phyloP scores from a whole-genome alignment of 2,113 vertebrate species.

The Oryzias curvinotus region DNA sequence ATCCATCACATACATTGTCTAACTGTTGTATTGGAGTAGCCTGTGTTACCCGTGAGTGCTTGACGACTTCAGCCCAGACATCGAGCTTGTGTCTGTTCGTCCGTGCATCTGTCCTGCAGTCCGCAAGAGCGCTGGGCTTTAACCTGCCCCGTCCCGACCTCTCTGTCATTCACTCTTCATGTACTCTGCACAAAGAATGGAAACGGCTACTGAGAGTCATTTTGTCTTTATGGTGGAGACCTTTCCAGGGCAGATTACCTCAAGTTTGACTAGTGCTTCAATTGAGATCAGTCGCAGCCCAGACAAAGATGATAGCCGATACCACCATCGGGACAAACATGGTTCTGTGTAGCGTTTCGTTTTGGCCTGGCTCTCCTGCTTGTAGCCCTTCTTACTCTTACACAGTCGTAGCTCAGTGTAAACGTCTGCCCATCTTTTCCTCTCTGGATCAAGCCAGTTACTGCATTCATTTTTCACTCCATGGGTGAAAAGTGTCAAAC shows the following conservation, averaged over 20 bases:
- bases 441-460: slow-evolving; percentile 32
- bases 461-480: slow-evolving; percentile 4
- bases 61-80: slow-evolving; percentile 62
- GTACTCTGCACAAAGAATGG: slow-evolving; percentile 66
- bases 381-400: slow-evolving; percentile 66
- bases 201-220: slow-evolving; percentile 65
- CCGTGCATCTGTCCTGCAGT: slow-evolving; percentile 67
- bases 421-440: slow-evolving; percentile 56
- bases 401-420: slow-evolving; percentile 65
- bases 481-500: slow-evolving; percentile 14
- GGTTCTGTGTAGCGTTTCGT: slow-evolving; percentile 65
- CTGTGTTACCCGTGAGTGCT: slow-evolving; percentile 70
- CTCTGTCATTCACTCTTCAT: slow-evolving; percentile 69
- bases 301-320: slow-evolving; percentile 25
- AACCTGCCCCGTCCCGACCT: slow-evolving; percentile 66
- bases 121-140: slow-evolving; percentile 65
- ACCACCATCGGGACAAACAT: slow-evolving; percentile 65
- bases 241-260: slow-evolving; percentile 18
- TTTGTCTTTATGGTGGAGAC: slow-evolving; percentile 66
- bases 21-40: slow-evolving; percentile 68
- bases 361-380: slow-evolving; percentile 70
- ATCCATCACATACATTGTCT: slow-evolving; percentile 73
- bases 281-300: slow-evolving; percentile 11
- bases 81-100: slow-evolving; percentile 66
- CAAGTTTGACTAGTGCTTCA: slow-evolving; percentile 13